phyloP scores from a whole-genome alignment of 2,113 vertebrate species.

The Leptocoma aspasia region DNA sequence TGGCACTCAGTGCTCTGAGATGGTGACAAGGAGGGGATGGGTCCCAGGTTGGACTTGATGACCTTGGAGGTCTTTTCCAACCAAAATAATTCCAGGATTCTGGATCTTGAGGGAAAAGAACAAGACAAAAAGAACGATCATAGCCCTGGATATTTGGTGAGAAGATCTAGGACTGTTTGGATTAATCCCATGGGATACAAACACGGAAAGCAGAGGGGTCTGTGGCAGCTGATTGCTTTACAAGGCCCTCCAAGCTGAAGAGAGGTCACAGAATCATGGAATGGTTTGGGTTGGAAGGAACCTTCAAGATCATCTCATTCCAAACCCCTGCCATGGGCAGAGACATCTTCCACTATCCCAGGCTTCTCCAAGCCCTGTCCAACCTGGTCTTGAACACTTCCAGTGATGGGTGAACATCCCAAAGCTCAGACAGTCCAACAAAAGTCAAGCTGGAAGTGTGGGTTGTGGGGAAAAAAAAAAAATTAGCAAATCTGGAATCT shows the following conservation, averaged over 20 bases:
- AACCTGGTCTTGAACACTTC: background rate
- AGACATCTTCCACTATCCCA: background rate
- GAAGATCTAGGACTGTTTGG: background rate
- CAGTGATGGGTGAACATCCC: rapidly evolving
- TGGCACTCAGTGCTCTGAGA: background rate
- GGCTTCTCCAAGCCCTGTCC: background rate
- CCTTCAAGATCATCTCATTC: background rate
- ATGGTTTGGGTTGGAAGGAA: background rate
- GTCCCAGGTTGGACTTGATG: rapidly evolving
- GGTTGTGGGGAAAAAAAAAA: background rate
- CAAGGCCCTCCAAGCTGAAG: background rate
- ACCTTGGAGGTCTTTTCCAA: background rate
- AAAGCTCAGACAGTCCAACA: background rate
- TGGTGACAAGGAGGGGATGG: background rate
- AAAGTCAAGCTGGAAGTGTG: background rate
- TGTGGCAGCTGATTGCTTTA: background rate
- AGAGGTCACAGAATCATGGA: background rate
- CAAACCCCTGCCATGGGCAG: background rate
- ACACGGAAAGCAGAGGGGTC: background rate
- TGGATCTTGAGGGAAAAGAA: background rate
- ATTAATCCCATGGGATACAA: background rate
- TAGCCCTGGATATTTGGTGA: background rate
- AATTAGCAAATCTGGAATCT: background rate
- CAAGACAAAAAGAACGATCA: background rate
- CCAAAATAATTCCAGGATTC: background rate